Evolutionary conservation across 1,140 invertebrate species (phyloP), one percentile per base, ranked within the genome.

Genomic region (Apis cerana): DNA sequence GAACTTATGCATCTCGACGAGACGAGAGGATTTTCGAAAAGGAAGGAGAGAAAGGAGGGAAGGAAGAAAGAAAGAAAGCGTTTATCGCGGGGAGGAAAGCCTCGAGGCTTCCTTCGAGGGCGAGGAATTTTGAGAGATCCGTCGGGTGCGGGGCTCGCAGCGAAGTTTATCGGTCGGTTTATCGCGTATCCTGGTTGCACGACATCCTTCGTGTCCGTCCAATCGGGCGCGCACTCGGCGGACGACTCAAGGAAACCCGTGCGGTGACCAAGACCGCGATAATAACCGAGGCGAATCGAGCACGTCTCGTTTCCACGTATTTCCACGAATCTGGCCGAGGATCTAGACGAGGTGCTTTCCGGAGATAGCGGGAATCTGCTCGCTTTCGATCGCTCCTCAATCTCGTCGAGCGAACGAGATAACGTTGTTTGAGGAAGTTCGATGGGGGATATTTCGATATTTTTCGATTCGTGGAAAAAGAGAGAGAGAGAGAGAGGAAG

Each of bases 151-250:
- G 76, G 75, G 67, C 67, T 61, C 76, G 80, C 58, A 89, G 83
- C 75, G 33, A 43, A 43, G 33, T 85, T 90, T 91, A 91, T 91
- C 90, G 85, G 74, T 54, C 33, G 33, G 84, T 88, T 91, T 92
- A 92, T 92, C 87, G 87, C 90, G 83, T 94, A 91, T 91, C 90
- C 89, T 93, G 92, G 80, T 89, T 90, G 85, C 68, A 89, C 92
- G 89, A 90, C 92, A 92, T 94, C 94, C 94, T 90, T 92, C 91
- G 75, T 92, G 91, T 87, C 88, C 88, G 84, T 91, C 91, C 78
- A 90, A 90, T 89, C 89, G 90, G 82, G 83, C 87, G 94, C 93
- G 70, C 94, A 94, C 90, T 94, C 93, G 90, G 82, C 89, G 33
- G 80, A 88, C 82, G 81, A 78, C 88, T 92, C 91, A 92, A 93